Evolutionary conservation across 2,113 vertebrate species (phyloP).

Genomic region (Megaceryle torquata): DNA sequence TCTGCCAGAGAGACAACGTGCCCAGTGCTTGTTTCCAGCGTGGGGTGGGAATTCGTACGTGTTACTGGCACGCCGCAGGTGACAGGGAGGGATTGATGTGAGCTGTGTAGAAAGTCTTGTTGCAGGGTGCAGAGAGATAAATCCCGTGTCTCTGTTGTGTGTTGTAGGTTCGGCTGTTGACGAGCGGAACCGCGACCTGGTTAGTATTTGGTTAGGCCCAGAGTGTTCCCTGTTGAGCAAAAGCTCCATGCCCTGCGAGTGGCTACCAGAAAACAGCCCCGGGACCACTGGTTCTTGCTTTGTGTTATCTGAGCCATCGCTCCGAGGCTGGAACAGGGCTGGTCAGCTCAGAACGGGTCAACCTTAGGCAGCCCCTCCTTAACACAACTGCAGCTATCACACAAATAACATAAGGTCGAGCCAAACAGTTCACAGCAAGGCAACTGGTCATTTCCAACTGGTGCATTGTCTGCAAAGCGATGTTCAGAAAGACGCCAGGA

Average conservation of each 20-base stretch:
- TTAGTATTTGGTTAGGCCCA: constrained; percentile 16
- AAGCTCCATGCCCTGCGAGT: neutral
- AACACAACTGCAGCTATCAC: rapidly evolving
- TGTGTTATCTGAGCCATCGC: rapidly evolving
- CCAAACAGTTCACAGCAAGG: neutral
- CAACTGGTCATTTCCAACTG: neutral
- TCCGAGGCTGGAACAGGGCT: rapidly evolving
- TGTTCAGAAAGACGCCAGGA: neutral
- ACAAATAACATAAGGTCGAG: too few relatives aligned
- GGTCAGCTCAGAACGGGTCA: rapidly evolving
- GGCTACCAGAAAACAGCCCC: neutral
- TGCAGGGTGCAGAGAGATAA: neutral
- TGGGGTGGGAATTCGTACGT: rapidly evolving
- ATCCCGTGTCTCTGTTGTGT: neutral
- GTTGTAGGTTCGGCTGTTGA: neutral
- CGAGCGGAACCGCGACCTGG: neutral
- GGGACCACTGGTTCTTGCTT: neutral
- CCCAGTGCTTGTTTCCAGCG: rapidly evolving
- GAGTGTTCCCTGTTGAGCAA: neutral
- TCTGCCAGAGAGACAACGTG: neutral
- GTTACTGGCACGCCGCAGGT: rapidly evolving
- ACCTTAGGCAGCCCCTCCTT: neutral
- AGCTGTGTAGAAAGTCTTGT: rapidly evolving
- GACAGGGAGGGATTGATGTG: rapidly evolving
- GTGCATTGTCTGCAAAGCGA: rapidly evolving